phyloP scores from a whole-genome alignment of 2,888 invertebrate species.

The Andrena flavipes region DNA sequence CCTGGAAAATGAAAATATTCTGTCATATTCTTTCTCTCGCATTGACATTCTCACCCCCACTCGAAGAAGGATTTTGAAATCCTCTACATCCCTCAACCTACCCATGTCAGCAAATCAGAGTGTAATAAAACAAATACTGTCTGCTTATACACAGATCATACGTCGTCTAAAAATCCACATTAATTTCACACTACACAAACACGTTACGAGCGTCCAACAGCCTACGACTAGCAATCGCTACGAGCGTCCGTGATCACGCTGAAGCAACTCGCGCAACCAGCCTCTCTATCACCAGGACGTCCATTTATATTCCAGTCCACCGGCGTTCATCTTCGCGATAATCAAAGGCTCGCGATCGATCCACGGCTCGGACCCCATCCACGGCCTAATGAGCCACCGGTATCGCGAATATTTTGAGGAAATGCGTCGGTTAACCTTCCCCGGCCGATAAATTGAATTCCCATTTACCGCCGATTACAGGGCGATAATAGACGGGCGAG shows the following conservation, averaged over 20 bases:
- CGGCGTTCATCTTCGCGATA: slow-evolving; percentile 25
- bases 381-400: slow-evolving; percentile 50
- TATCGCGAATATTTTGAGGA: slow-evolving; percentile 66
- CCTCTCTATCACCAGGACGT: slow-evolving; percentile 23
- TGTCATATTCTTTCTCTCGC: too few relatives aligned
- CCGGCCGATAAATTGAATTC: slow-evolving; percentile 66
- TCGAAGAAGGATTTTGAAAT: too few relatives aligned
- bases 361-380: slow-evolving; percentile 23
- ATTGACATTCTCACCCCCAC: too few relatives aligned
- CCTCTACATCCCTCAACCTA: too few relatives aligned
- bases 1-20: too few relatives aligned
- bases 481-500: slow-evolving; percentile 27
- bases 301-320: slow-evolving; percentile 46
- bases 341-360: slow-evolving; percentile 52
- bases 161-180: not conserved
- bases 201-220: too few relatives aligned
- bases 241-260: not conserved
- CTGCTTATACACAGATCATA: too few relatives aligned
- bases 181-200: not conserved
- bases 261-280: slow-evolving; percentile 25
- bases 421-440: slow-evolving; percentile 63
- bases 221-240: not conserved
- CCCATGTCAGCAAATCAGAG: too few relatives aligned
- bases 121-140: too few relatives aligned
- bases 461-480: slow-evolving; percentile 65